Percentiles rank a stretch among this genome's conserved stretches.
These are phyloP conservation scores for Arenaria interpres DNA, from an alignment of 2,113 vertebrate genomes.

Conservation along the genomic window DNA sequence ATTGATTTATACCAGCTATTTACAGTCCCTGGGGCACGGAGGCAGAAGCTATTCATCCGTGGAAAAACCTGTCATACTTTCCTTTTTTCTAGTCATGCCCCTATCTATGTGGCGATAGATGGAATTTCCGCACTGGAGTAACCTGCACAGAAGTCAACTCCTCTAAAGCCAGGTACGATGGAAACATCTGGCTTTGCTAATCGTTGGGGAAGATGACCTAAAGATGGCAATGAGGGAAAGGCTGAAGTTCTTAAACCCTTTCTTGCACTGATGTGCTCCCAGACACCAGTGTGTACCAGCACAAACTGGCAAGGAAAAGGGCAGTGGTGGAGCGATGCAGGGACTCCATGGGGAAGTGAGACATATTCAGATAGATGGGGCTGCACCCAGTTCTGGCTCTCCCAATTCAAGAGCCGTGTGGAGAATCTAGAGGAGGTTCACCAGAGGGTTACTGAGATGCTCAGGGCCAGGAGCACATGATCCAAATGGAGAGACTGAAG, in stretches of 20 bases:
- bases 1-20: background rate
- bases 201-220: background rate
- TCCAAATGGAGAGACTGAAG: background rate
- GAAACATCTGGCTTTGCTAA: background rate
- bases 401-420: rapidly evolving
- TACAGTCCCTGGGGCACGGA: slow-evolving; percentile 6
- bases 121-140: background rate
- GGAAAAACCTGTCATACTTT: background rate
- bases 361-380: too few species aligned
- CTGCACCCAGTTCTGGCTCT: background rate
- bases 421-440: background rate
- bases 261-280: background rate
- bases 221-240: background rate
- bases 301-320: background rate
- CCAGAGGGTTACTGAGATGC: background rate
- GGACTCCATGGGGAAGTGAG: rapidly evolving
- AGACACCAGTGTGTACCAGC: too few species aligned
- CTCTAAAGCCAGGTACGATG: background rate
- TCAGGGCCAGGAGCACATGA: background rate
- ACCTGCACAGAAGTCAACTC: background rate
- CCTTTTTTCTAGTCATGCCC: background rate
- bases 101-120: background rate
- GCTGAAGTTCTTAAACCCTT: background rate
- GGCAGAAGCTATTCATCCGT: background rate
- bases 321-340: background rate